Evolutionary conservation across 1,140 invertebrate genomes (phyloP).

Genomic region (Orchestia grillus): DNA sequence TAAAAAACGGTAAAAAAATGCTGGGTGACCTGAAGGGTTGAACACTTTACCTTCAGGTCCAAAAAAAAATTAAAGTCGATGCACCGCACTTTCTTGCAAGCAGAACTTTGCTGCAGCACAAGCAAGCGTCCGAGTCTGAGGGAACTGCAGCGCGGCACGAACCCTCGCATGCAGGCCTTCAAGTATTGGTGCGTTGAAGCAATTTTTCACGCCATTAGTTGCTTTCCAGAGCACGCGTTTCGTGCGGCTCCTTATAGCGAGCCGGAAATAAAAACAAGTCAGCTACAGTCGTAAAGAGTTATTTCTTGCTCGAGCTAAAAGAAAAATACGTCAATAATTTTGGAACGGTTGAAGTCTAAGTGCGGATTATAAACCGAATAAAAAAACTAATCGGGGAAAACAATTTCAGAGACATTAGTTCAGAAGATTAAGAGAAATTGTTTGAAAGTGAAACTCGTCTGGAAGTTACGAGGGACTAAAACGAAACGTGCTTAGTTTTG

Average conservation of each 20-base stretch:
- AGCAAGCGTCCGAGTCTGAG: not conserved
- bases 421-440: not conserved
- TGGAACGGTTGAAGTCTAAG: not conserved
- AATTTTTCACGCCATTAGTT: not conserved
- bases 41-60: not conserved
- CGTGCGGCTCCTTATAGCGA: not conserved
- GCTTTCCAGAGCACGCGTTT: not conserved
- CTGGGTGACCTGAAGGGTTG: not conserved
- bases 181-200: not conserved
- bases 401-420: not conserved
- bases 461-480: too few relatives aligned
- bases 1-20: not conserved
- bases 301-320: not conserved
- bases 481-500: too few relatives aligned
- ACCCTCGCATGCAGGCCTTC: not conserved
- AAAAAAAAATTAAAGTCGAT: not conserved
- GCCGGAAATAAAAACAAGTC: not conserved
- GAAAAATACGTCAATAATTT: not conserved
- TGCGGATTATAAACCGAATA: not conserved
- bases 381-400: not conserved
- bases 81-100: not conserved
- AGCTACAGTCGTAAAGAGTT: not conserved
- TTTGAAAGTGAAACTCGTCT: too few relatives aligned
- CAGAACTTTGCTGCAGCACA: not conserved
- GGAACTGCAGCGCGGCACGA: not conserved